phyloP scores from a whole-genome alignment of 2,113 vertebrate species.

The Tyto alba region DNA sequence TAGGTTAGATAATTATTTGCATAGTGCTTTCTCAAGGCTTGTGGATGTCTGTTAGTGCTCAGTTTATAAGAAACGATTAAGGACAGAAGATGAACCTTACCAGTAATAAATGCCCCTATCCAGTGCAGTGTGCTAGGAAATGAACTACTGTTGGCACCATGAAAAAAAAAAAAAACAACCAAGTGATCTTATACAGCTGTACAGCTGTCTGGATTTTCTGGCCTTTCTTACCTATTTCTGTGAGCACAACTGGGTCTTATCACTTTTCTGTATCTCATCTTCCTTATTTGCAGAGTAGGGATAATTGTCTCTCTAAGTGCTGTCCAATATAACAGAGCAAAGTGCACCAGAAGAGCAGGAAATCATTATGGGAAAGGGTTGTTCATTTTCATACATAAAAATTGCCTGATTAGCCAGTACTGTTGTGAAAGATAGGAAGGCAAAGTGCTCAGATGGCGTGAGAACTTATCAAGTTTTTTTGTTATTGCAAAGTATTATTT shows the following conservation, averaged over 20 bases:
- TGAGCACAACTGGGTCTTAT: neutral
- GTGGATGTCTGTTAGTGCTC: neutral
- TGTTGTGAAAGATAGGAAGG: neutral
- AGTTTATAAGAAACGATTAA: neutral
- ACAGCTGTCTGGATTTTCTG: neutral
- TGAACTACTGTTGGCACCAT: neutral
- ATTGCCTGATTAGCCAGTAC: neutral
- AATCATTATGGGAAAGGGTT: neutral
- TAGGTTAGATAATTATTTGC: neutral
- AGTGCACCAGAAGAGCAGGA: neutral
- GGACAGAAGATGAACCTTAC: neutral
- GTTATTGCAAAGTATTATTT: neutral
- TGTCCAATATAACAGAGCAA: neutral
- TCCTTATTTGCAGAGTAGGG: neutral
- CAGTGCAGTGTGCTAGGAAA: neutral
- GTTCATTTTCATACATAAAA: conserved; percentile 12
- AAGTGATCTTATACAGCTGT: neutral
- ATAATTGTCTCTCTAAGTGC: neutral
- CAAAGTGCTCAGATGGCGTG: neutral
- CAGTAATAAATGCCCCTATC: neutral
- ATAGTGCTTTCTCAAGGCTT: neutral
- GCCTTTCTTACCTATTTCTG: neutral
- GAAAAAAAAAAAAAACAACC: no score
- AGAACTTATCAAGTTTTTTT: neutral
- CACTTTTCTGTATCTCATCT: neutral